Evolutionary conservation across 2,888 invertebrate species (phyloP).

Genomic region (Synanthedon formicaeformis): DNA sequence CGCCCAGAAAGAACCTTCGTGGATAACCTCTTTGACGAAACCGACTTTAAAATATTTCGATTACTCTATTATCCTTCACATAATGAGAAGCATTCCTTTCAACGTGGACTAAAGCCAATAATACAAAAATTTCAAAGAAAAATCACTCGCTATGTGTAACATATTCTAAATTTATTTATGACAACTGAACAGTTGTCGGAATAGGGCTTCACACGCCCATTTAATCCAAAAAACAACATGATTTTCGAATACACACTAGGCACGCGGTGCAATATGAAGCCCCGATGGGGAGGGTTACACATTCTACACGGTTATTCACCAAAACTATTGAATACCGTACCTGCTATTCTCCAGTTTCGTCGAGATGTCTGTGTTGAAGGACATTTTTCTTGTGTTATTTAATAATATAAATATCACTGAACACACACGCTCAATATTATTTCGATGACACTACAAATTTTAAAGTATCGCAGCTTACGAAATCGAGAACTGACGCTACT

Average conservation of each 20-base stretch:
- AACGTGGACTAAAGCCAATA: background rate
- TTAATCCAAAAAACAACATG: background rate
- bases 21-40: constrained; percentile 37
- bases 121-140: background rate
- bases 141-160: background rate
- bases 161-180: background rate
- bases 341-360: constrained; percentile 68
- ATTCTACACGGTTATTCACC: constrained; percentile 14
- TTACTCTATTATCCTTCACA: too few relatives aligned
- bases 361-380: constrained; percentile 65
- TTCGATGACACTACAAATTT: constrained; percentile 40
- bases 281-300: constrained; percentile 17
- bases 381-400: constrained; percentile 66
- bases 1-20: constrained; percentile 28
- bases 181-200: constrained; percentile 2
- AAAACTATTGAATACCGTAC: constrained; percentile 34
- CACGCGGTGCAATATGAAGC: constrained; percentile 18
- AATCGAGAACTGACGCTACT: constrained; percentile 24
- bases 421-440: constrained; percentile 53
- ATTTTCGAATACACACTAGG: constrained; percentile 20
- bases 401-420: constrained; percentile 61
- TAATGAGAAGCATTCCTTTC: background rate
- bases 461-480: too few relatives aligned
- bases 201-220: constrained; percentile 8
- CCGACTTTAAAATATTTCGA: too few relatives aligned